Base-by-base conservation (phyloP, 2,888 invertebrate genomes). In the Eudemis profundana region DNA sequence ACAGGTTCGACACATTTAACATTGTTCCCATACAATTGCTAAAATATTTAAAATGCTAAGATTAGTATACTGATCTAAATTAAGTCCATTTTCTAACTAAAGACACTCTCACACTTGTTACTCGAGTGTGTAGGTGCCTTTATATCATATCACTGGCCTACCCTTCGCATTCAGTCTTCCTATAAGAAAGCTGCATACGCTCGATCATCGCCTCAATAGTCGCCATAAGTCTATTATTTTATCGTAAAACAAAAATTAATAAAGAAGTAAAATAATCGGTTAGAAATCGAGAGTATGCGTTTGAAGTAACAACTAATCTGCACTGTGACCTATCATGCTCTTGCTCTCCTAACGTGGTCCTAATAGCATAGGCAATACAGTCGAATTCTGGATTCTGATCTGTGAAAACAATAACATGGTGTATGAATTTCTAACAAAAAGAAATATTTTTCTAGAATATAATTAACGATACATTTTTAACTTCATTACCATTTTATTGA, bases 261-360 rank as follows among this genome's bases (percentile, higher is more conserved):
- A 19, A 5, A 17, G 19, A 19, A 14, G 10, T 14, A 23, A 44
- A 12, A 1, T n/a, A 19, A 4, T 3, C 10, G 15, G 7, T 17
- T 36, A 7, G 21, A 21, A 53, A 53, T 38, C 19, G 21, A 38
- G 14, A 1, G 1, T 27, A 12, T 38, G 38, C 14, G 40, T 27
- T 33, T 8, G 14, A 8, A 15, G 2, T 36, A 17, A 40, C 14
- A 27, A 62, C 47, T 61, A 44, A 54, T 47, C 15, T 40, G 54
- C 54, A 62, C 54, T 54, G 47, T 42, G 42, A 44, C 36, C 44
- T 42, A 33, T 66, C 47, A 54, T 56, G 62, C 62, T 40, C 40
- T 56, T 40, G 40, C 62, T 62, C 54, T 51, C 50, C 50, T 42
- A 27, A 23, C 29, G 10, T 38, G 17, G 14, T 3, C n/a, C 17